These are phyloP conservation scores for Acromyrmex charruanus DNA, from an alignment of 1,140 invertebrate genomes.

Conservation along the genomic window DNA sequence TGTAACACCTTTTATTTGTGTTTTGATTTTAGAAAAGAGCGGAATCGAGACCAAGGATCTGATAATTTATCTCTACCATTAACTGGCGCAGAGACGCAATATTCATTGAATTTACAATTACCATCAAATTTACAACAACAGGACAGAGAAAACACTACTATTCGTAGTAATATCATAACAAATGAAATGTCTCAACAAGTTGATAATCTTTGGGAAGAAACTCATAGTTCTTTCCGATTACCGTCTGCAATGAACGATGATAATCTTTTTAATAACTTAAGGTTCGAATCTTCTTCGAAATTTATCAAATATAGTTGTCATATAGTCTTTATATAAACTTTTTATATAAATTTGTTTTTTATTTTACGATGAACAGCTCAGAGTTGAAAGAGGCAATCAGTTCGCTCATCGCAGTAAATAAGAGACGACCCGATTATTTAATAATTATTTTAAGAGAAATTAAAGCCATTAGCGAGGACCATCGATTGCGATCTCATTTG, in stretches of 20 bases:
- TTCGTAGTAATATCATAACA: constrained; percentile 77
- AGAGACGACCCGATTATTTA: constrained; percentile 89
- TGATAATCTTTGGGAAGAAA: constrained; percentile 80
- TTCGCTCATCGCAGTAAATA: constrained; percentile 90
- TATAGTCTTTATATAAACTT: neutral
- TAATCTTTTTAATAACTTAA: constrained; percentile 67
- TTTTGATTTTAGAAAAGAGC: constrained; percentile 77
- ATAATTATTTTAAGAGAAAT: constrained; percentile 90
- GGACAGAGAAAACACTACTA: constrained; percentile 75
- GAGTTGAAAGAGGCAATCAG: constrained; percentile 88
- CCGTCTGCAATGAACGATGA: constrained; percentile 76
- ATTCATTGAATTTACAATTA: constrained; percentile 79
- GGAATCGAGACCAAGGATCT: constrained; percentile 79
- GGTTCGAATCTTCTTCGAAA: constrained; percentile 52
- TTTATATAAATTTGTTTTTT: constrained; percentile 1
- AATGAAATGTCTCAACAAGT: constrained; percentile 77
- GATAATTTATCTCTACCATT: constrained; percentile 78
- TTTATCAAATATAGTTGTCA: constrained; percentile 8
- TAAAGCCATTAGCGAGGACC: constrained; percentile 89
- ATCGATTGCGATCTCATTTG: constrained; percentile 88
- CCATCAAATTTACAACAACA: constrained; percentile 78
- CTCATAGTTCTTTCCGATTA: constrained; percentile 77
- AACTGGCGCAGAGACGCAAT: constrained; percentile 75
- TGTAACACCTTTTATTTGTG: constrained; percentile 15
- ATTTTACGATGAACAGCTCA: constrained; percentile 52